phyloP scores from a whole-genome alignment of 2,888 invertebrate species.

The Cheilosia grossa region DNA sequence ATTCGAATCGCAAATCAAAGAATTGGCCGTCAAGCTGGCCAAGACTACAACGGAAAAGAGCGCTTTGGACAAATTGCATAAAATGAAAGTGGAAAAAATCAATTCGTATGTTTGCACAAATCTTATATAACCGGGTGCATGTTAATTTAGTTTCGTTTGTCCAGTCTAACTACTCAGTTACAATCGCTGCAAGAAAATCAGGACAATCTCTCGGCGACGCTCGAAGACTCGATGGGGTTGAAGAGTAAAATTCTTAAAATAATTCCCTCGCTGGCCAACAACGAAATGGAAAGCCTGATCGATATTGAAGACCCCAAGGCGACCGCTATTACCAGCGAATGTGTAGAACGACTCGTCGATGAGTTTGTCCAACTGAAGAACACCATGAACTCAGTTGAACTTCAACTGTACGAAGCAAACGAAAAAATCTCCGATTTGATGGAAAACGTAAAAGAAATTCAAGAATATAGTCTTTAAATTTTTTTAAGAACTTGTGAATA shows the following conservation, averaged over 20 bases:
- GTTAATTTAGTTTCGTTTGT: background rate
- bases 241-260: constrained; percentile 81
- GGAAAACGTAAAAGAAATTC: constrained; percentile 79
- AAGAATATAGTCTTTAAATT: constrained; percentile 8
- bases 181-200: constrained; percentile 78
- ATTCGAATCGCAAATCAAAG: constrained; percentile 79
- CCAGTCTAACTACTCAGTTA: constrained; percentile 77
- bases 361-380: constrained; percentile 81
- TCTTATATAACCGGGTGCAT: background rate
- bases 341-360: constrained; percentile 81
- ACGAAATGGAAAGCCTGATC: constrained; percentile 81
- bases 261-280: constrained; percentile 79
- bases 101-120: constrained; percentile 76
- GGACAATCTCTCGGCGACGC: constrained; percentile 63
- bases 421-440: constrained; percentile 82
- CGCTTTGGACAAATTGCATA: constrained; percentile 80
- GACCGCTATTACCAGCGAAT: constrained; percentile 78
- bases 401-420: constrained; percentile 83
- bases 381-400: constrained; percentile 80
- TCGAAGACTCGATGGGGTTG: constrained; percentile 78
- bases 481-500: background rate
- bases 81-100: constrained; percentile 81
- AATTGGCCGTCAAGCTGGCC: constrained; percentile 77
- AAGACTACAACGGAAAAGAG: constrained; percentile 80
- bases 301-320: constrained; percentile 78